Evolutionary conservation across 1,140 invertebrate species (phyloP), one percentile per base, ranked within the genome.

Genomic region (Drosophila albomicans): DNA sequence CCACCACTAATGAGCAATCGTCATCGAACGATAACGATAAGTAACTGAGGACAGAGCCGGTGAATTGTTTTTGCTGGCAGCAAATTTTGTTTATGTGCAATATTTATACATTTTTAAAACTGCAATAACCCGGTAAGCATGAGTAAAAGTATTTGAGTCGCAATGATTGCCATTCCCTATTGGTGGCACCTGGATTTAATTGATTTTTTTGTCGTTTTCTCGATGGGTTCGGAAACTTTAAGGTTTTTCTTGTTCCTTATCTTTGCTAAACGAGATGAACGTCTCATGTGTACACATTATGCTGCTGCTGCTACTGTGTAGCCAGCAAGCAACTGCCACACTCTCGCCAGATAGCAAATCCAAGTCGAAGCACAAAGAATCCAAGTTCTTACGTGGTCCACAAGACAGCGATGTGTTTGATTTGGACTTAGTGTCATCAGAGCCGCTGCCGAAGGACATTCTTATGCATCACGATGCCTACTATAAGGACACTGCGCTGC

Each of bases 401-500:
- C 92, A 95, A 43, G 93, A 95, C 73, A 93, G 95, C 67, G 95
- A 95, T 93, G 96, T 97, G 13, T 93, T 95, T 61, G 94, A 95
- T 52, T 93, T 96, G 85, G 94, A 94, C 75, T 93, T 98, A 63
- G 95, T 98, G 0, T 93, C 93, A 4, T 93, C 95, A 80, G 93
- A 95, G 54, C 94, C 95, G 1, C 94, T 94, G 78, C 93, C 94
- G 10, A 95, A 95, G 82, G 96, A 97, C 75, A 97, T 98, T 69
- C 77, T 98, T 61, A 94, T 94, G 64, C 95, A 98, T 90, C 94
- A 97, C 93, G 94, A 94, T 45, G 94, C 95, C 0, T 98, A 96
- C 92, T 95, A 95, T 90, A 95, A 95, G 79, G 94, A 97, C 61
- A 95, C 95, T 5, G 93, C 94, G 3, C 76, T 93, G 0, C 94